Evolutionary conservation across 2,888 invertebrate species (phyloP).

Genomic region (Thera obeliscata): DNA sequence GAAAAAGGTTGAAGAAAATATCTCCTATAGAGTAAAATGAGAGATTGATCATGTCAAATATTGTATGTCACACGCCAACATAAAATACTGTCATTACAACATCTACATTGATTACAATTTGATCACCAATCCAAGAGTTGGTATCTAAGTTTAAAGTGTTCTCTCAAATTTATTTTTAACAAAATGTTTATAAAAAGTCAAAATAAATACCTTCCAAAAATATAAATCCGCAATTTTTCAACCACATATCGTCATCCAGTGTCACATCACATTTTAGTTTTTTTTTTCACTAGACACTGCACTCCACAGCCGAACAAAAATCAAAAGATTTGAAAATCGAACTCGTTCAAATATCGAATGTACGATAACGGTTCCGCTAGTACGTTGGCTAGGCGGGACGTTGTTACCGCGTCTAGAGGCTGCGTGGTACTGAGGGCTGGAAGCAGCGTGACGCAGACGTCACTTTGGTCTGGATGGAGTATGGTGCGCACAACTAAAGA

Average conservation of each 20-base stretch:
- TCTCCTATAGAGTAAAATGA: too few species aligned
- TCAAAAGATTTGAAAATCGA: constrained; percentile 30
- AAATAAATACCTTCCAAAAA: constrained; percentile 34
- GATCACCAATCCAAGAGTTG: too few species aligned
- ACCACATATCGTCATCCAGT: constrained; percentile 31
- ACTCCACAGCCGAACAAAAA: constrained; percentile 60
- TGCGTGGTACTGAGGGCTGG: constrained; percentile 73
- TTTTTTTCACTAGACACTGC: constrained; percentile 67
- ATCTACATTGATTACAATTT: too few species aligned
- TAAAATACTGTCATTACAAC: too few species aligned
- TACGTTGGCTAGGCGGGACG: constrained; percentile 35
- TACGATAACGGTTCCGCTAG: constrained; percentile 3
- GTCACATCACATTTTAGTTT: constrained; percentile 37
- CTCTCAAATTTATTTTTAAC: too few species aligned
- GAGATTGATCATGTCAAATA: too few species aligned
- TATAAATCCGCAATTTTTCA: constrained; percentile 21
- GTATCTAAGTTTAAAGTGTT: too few species aligned
- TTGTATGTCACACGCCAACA: too few species aligned
- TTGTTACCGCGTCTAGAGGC: constrained; percentile 69
- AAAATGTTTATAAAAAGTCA: background rate
- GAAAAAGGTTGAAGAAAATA: too few species aligned
- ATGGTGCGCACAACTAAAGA: constrained; percentile 56
- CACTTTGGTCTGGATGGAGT: constrained; percentile 53
- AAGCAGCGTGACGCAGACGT: constrained; percentile 64
- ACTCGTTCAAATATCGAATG: constrained; percentile 23